A percentile compares a stretch with the other conserved stretches of the same genome.
Conservation (phyloP, 2,797 vertebrate species). For the Pseudochirops cupreus region DNA sequence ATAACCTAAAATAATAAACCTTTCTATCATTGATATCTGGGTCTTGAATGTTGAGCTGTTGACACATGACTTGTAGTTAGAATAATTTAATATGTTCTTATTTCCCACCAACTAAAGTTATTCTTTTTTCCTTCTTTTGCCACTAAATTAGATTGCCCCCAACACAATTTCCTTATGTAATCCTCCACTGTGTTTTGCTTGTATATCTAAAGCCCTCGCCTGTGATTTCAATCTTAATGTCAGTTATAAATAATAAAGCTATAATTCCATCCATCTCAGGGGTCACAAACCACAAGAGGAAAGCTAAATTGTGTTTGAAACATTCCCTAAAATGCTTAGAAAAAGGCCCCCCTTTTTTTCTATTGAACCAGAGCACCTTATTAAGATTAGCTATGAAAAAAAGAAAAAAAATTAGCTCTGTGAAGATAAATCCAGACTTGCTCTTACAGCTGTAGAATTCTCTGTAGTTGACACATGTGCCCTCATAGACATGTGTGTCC, state of each 20-base stretch:
- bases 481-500: conserved; percentile 23
- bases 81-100: neutral
- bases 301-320: conserved; percentile 58
- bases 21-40: neutral
- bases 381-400: neutral
- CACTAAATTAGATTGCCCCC: neutral
- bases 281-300: conserved; percentile 36
- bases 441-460: conserved; percentile 59
- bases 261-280: neutral
- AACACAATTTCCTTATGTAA: neutral
- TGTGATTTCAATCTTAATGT: conserved; percentile 12
- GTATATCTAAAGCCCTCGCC: neutral
- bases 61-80: neutral
- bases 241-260: conserved; percentile 17
- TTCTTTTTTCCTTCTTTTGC: neutral
- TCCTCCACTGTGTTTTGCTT: neutral
- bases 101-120: neutral
- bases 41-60: neutral
- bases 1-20: neutral
- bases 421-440: conserved; percentile 53
- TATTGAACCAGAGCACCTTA: conserved; percentile 64
- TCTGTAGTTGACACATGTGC: conserved; percentile 47
- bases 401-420: neutral
- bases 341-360: neutral
- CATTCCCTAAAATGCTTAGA: conserved; percentile 55